These are phyloP conservation scores for Calycopis cecrops DNA, from an alignment of 1,140 invertebrate species.

Conservation along the genomic window DNA sequence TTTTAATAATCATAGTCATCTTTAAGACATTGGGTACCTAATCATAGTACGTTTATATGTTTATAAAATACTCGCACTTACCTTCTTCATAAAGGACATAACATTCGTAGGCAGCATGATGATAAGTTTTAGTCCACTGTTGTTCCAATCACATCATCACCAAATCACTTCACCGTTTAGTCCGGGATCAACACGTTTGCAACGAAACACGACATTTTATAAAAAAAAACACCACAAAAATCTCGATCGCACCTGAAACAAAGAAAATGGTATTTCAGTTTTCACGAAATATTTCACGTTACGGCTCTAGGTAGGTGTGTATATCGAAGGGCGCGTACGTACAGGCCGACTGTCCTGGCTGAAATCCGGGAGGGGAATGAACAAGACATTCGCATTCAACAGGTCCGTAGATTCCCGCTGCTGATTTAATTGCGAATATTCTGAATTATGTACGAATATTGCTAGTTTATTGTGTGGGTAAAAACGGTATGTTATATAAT, in stretches of 20 bases:
- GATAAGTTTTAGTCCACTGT: constrained; percentile 60
- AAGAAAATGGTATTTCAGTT: constrained; percentile 25
- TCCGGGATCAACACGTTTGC: constrained; percentile 52
- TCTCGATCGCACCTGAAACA: constrained; percentile 43
- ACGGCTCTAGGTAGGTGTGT: constrained; percentile 13
- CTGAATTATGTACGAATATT: no score
- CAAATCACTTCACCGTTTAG: constrained; percentile 40
- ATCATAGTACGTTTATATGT: no score
- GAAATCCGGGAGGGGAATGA: constrained; percentile 44
- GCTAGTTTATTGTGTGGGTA: no score
- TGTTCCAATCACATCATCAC: constrained; percentile 54
- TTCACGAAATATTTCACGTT: constrained; percentile 6
- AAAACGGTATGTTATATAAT: no score
- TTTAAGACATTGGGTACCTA: no score
- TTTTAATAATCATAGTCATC: no score
- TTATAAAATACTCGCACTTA: constrained; percentile 55
- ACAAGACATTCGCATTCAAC: constrained; percentile 42
- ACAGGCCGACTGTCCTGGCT: constrained; percentile 33
- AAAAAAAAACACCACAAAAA: constrained; percentile 11
- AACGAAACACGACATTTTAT: constrained; percentile 53
- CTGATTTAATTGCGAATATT: constrained; percentile 1
- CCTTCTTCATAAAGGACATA: constrained; percentile 90
- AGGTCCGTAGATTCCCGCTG: constrained; percentile 43
- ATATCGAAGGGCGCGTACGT: constrained; percentile 14
- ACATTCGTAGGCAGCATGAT: constrained; percentile 87